Conservation (phyloP, 2,113 vertebrate species). For the Dicerorhinus sumatrensis region DNA sequence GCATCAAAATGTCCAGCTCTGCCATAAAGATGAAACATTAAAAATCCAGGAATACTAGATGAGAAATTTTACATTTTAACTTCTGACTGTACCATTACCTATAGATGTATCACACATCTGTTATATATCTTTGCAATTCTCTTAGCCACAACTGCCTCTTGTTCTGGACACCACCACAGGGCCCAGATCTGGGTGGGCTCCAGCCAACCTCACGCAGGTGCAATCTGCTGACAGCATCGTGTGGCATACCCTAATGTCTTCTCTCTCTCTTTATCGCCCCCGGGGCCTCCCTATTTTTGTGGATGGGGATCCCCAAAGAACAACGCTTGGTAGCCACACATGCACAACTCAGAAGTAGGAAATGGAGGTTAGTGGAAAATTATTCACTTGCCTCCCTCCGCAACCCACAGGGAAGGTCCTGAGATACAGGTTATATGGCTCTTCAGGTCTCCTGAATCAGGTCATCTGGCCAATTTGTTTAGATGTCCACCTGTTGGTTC, state of each 20-base stretch:
- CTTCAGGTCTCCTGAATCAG: neutral
- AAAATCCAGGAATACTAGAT: neutral
- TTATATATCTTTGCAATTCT: neutral
- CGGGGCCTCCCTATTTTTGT: neutral
- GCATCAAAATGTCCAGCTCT: neutral
- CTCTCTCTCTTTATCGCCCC: neutral
- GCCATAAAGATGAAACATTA: neutral
- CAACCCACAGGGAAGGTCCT: neutral
- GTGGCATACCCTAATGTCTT: rapidly evolving
- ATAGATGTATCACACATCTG: neutral
- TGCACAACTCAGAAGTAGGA: neutral
- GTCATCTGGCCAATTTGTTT: neutral
- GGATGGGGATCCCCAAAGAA: neutral
- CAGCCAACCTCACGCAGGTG: neutral
- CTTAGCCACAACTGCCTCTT: neutral
- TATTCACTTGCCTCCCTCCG: neutral
- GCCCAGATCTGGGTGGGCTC: neutral
- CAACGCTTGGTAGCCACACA: neutral
- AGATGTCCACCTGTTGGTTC: neutral
- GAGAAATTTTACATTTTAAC: neutral
- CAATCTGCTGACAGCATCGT: neutral
- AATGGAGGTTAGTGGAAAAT: neutral
- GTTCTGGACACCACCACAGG: neutral
- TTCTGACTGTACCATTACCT: neutral
- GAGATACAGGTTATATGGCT: neutral